Conservation (phyloP, 2,888 invertebrate species). For the Parelbella ahira region DNA sequence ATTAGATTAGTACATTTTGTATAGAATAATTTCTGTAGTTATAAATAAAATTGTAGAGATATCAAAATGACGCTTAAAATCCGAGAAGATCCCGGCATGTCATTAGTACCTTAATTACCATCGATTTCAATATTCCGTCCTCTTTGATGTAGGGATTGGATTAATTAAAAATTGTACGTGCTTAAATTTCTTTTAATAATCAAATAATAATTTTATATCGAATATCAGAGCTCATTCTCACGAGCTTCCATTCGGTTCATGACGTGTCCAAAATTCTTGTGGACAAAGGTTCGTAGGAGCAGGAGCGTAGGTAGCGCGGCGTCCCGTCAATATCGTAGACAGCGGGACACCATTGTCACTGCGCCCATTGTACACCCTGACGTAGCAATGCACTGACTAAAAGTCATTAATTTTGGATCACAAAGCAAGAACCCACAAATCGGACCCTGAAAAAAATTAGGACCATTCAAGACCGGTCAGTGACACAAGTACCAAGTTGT, state of each 20-base stretch:
- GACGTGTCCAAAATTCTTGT: conserved; percentile 66
- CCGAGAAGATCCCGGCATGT: no score
- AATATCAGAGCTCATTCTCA: conserved; percentile 58
- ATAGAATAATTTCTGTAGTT: no score
- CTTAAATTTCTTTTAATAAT: conserved; percentile 15
- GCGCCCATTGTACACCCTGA: conserved; percentile 59
- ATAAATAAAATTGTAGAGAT: no score
- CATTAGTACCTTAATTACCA: no score
- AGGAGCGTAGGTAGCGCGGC: conserved; percentile 67
- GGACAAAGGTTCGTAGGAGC: conserved; percentile 61
- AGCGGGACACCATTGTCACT: conserved; percentile 78
- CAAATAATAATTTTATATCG: conserved; percentile 30
- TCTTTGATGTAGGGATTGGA: no score
- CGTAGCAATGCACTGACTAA: conserved; percentile 70
- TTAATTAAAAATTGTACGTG: no score
- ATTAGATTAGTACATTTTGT: no score
- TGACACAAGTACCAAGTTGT: conserved; percentile 56
- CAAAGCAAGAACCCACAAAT: conserved; percentile 79
- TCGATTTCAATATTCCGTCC: no score
- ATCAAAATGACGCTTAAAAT: no score
- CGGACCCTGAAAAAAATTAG: conserved; percentile 71
- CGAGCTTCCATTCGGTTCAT: conserved; percentile 59
- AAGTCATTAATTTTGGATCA: conserved; percentile 80
- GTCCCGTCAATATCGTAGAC: conserved; percentile 75
- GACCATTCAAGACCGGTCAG: conserved; percentile 69